phyloP scores from a whole-genome alignment of 2,113 vertebrate species.

The Oreotrochilus melanogaster region DNA sequence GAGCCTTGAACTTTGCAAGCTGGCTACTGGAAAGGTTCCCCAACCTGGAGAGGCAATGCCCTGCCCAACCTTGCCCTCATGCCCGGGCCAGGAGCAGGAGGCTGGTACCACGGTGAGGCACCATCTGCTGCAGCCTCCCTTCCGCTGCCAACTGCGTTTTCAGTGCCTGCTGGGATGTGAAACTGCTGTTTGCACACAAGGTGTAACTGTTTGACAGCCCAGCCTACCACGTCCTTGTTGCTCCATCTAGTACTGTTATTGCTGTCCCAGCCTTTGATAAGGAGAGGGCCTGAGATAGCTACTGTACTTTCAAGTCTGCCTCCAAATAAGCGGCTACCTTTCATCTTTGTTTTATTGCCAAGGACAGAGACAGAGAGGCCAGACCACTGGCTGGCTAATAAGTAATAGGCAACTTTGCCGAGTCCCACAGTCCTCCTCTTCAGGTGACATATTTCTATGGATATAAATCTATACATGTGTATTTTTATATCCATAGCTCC shows the following conservation, averaged over 20 bases:
- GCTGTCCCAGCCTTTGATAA: slow-evolving; percentile 87
- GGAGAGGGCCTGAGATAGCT: slow-evolving; percentile 87
- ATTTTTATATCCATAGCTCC: neutral
- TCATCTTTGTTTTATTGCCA: slow-evolving; percentile 90
- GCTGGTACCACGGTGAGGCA: neutral
- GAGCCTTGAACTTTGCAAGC: neutral
- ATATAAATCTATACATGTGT: neutral
- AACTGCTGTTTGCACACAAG: slow-evolving; percentile 53
- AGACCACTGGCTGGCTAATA: slow-evolving; percentile 85
- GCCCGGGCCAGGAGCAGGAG: neutral
- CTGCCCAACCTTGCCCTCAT: neutral
- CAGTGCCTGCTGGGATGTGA: neutral
- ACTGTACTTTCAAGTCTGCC: slow-evolving; percentile 88
- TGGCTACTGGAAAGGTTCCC: neutral
- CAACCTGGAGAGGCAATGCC: neutral
- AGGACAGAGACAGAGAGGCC: slow-evolving; percentile 83
- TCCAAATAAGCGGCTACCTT: slow-evolving; percentile 88
- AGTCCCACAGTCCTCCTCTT: slow-evolving; percentile 75
- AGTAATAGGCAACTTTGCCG: slow-evolving; percentile 87
- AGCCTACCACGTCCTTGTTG: slow-evolving; percentile 82
- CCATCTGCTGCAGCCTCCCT: neutral
- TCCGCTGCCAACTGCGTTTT: neutral
- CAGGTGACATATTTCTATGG: slow-evolving; percentile 50
- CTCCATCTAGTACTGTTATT: slow-evolving; percentile 85
- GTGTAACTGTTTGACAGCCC: slow-evolving; percentile 63